Percentiles rank a stretch among this genome's conserved stretches.
These are phyloP conservation scores for Platycheirus rosarum DNA, from an alignment of 2,888 invertebrate species.

Conservation along the genomic window DNA sequence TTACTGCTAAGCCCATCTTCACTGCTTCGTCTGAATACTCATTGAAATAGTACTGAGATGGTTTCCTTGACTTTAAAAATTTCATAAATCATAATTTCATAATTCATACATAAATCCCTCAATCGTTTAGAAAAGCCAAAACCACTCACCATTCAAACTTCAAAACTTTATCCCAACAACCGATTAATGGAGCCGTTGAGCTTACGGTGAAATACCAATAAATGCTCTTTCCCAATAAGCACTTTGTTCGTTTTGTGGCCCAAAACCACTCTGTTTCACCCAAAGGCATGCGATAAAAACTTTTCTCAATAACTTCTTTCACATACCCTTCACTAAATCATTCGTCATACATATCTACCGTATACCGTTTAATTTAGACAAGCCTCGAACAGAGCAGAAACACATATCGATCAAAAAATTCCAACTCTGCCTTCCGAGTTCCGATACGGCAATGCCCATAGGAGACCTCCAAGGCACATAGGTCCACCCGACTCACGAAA, in stretches of 20 bases:
- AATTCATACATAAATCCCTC: constrained; percentile 10
- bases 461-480: neutral
- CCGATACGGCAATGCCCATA: neutral
- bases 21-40: no score
- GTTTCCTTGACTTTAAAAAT: no score
- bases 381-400: constrained; percentile 59
- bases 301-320: constrained; percentile 38
- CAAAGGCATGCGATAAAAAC: constrained; percentile 23
- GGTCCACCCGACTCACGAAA: neutral
- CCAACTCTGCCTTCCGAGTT: no score
- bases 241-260: neutral
- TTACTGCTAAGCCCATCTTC: no score
- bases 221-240: constrained; percentile 14
- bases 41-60: no score
- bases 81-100: no score
- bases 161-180: constrained; percentile 26
- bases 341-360: constrained; percentile 58
- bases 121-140: neutral
- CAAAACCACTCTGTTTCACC: constrained; percentile 17
- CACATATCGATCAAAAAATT: constrained; percentile 67
- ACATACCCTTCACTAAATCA: constrained; percentile 37
- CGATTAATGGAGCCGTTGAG: constrained; percentile 22
- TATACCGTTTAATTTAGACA: constrained; percentile 53
- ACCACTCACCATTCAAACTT: constrained; percentile 30
- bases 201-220: constrained; percentile 22